phyloP scores from a whole-genome alignment of 2,888 invertebrate species.

The Aphodius sticticus region DNA sequence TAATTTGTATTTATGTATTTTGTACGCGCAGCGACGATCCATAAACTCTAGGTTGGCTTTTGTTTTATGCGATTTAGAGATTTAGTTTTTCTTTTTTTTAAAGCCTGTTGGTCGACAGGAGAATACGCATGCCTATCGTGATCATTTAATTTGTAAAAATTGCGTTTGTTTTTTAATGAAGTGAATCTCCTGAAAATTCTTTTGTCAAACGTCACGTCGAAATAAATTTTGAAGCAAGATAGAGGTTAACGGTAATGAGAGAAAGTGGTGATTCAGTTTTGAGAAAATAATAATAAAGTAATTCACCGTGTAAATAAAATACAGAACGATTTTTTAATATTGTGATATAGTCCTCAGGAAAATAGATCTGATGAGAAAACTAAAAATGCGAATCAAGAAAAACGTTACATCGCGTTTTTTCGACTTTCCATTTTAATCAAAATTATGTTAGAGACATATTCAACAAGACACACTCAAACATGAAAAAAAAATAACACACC shows the following conservation, averaged over 20 bases:
- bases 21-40: constrained; percentile 21
- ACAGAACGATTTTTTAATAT: constrained; percentile 46
- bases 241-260: constrained; percentile 7
- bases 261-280: constrained; percentile 28
- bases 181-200: constrained; percentile 13
- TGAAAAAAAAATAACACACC: constrained; percentile 20
- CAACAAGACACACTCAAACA: constrained; percentile 12
- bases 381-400: constrained; percentile 22
- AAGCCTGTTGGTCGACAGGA: neutral
- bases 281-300: neutral
- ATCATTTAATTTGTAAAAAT: constrained; percentile 6
- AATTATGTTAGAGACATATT: constrained; percentile 47
- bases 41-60: constrained; percentile 49
- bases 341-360: constrained; percentile 63
- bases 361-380: constrained; percentile 45
- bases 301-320: constrained; percentile 35
- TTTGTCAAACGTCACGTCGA: constrained; percentile 7
- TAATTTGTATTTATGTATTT: constrained; percentile 57
- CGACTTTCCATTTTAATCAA: constrained; percentile 53
- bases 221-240: constrained; percentile 6
- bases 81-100: constrained; percentile 13
- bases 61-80: constrained; percentile 42
- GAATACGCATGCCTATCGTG: neutral
- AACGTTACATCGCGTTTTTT: constrained; percentile 48
- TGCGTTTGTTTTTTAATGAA: constrained; percentile 14